Base-by-base conservation (phyloP, 1,140 invertebrate species). In the Andrena cerasifolii region DNA sequence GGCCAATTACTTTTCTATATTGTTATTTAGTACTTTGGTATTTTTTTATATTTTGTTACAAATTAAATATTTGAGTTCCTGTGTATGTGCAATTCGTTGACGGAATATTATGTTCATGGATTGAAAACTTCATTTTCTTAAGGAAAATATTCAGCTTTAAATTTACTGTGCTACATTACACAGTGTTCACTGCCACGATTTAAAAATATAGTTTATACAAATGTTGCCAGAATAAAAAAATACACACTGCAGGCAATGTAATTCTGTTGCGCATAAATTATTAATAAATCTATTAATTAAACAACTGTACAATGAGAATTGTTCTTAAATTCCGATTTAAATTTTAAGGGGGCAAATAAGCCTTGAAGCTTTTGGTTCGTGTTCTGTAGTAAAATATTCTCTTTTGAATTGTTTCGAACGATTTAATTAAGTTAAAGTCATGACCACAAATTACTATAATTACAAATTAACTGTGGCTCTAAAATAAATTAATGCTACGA, bases 11-110 rank as follows among this genome's bases (percentile, higher is more conserved):
- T 43, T 53, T 26, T n/a, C n/a, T 14, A 18, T 51, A 18, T 49
- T 76, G 28, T 31, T 53, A 31, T 62, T 53, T 18, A 24, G 18
- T 77, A 71, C 36, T 62, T 77, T 77, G 54, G 26, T 61, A 77
- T 61, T 61, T 77, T n/a, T 53, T n/a, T 62, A 71, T 53, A 43
- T 33, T 53, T 62, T 71, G 24, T 71, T 71, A 54, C 3, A 24
- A 71, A 71, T 0, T 77, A 71, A 71, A 51, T 61, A n/a, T 71
- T 71, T 53, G 36, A 26, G 56, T 77, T 77, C 47, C 33, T 71
- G 31, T 62, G 26, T 53, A 61, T 24, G 45, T 71, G 56, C 66
- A 77, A 70, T 71, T 47, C 58, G 62, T 67, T 75, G 14, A 45
- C 21, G n/a, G 7, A 73, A 28, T 36, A 65, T 33, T 36, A 36